A percentile compares a stretch with the other conserved stretches of the same genome.
Conservation (phyloP, 2,113 vertebrate species). For the Anas platyrhynchos region DNA sequence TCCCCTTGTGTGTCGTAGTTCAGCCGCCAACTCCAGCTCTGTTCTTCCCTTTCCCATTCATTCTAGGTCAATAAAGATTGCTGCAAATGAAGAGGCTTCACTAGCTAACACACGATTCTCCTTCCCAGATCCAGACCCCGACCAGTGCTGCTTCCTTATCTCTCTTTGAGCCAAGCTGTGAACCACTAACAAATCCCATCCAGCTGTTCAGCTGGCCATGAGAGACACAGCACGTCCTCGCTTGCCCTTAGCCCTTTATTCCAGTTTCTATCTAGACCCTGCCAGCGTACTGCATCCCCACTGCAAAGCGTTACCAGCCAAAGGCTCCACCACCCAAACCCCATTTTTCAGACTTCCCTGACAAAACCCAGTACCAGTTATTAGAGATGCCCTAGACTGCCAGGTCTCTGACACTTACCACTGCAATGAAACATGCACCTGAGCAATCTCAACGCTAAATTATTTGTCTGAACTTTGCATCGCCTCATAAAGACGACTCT, state of each 20-base stretch:
- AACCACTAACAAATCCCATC: not conserved
- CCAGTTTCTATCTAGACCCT: accelerated
- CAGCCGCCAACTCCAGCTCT: not conserved
- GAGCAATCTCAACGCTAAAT: not conserved
- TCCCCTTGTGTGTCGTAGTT: not conserved
- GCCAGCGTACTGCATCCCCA: accelerated
- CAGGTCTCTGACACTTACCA: not conserved
- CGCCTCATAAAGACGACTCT: not conserved
- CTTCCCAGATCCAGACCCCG: not conserved
- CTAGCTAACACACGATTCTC: not conserved
- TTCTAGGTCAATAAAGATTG: not conserved
- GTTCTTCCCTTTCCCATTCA: accelerated
- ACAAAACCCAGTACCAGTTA: not conserved
- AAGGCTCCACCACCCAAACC: not conserved
- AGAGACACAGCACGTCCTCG: not conserved
- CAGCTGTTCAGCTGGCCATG: not conserved
- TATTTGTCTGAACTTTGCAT: not conserved
- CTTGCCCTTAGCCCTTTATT: not conserved
- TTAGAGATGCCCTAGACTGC: not conserved
- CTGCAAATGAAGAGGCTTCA: not conserved
- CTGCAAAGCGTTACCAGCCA: not conserved
- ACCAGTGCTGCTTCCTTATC: not conserved
- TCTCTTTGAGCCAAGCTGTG: not conserved
- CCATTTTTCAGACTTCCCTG: not conserved
- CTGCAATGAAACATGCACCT: not conserved